Conservation (phyloP, 2,113 vertebrate species). For the Rousettus leschenaultii region DNA sequence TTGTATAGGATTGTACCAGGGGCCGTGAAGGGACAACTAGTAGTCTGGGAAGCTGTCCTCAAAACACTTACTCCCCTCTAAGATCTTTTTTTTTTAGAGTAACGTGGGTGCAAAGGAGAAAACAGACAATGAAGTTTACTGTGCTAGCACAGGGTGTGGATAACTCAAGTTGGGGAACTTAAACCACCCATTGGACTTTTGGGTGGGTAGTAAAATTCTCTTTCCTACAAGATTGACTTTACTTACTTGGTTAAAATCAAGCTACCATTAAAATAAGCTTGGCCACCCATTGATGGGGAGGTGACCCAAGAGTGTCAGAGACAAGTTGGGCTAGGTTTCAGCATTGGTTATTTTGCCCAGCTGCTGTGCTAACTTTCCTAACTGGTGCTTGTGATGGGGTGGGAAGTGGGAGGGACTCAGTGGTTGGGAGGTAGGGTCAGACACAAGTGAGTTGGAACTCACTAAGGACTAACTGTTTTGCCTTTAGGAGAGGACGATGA, state of each 20-base stretch:
- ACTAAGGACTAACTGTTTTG: slow-evolving; percentile 41
- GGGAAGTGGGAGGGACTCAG: accelerated
- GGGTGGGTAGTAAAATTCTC: neutral
- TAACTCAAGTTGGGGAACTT: neutral
- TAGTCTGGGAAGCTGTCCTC: neutral
- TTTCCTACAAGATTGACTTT: neutral
- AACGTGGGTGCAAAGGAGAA: neutral
- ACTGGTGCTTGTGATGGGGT: neutral
- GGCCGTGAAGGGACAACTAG: neutral
- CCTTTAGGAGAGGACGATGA: slow-evolving; percentile 95
- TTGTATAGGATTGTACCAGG: neutral
- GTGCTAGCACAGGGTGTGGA: neutral
- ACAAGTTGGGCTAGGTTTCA: neutral
- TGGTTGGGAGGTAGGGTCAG: neutral
- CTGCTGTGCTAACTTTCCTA: neutral
- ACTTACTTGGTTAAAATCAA: neutral
- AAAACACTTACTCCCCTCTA: neutral
- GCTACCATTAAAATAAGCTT: neutral
- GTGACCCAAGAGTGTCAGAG: neutral
- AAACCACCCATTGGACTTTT: neutral
- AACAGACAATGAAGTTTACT: neutral
- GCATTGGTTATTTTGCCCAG: too few relatives aligned
- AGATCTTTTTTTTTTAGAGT: neutral
- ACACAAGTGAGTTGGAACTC: neutral
- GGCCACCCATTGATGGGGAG: neutral